Evolutionary conservation across 2,113 vertebrate genomes (phyloP), one percentile per base, ranked within the genome.

Genomic region (Mirounga angustirostris): DNA sequence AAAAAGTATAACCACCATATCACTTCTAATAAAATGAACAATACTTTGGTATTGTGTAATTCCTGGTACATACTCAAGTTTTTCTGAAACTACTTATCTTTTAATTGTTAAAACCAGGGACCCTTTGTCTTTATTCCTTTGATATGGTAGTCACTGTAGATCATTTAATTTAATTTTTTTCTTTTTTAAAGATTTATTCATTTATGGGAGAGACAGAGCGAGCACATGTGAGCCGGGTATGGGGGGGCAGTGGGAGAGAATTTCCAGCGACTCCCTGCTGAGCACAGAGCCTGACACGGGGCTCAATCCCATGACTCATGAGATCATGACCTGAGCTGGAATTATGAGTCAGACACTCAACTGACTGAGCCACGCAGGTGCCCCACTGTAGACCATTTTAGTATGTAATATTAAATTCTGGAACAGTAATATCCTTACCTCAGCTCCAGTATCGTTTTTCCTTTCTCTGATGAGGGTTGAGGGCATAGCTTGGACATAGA

Each of bases 51-150:
- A 65, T 56, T 8, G 52, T 63, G 4, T 59, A 81, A 78, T 85
- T 85, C 16, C 16, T 46, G 30, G 33, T 21, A 69, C 36, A 58
- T 76, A 24, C 58, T 88, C 28, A 71, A 56, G 3, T 80, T 95
- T 96, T 93, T 83, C 28, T 79, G 43, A 54, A 28, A 76, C 11
- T 83, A 21, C 3, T 76, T 78, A 81, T n/a, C 12, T 67, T 87
- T 59, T 89, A 81, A 43, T 73, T 91, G 26, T 28, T 14, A 52
- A 89, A 67, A 86, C 8, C 33, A 83, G 67, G 56, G 67, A 67
- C 16, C 7, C 76, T 90, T 92, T 59, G 26, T 46, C 76, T 92
- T 88, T 90, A 65, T 71, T 43, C 33, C 15, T 94, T 95, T 91
- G 67, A 56, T 83, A 59, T 46, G n/a, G 69, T n/a, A 82, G 89